phyloP scores from a whole-genome alignment of 2,113 vertebrate genomes.

The Crocuta crocuta region DNA sequence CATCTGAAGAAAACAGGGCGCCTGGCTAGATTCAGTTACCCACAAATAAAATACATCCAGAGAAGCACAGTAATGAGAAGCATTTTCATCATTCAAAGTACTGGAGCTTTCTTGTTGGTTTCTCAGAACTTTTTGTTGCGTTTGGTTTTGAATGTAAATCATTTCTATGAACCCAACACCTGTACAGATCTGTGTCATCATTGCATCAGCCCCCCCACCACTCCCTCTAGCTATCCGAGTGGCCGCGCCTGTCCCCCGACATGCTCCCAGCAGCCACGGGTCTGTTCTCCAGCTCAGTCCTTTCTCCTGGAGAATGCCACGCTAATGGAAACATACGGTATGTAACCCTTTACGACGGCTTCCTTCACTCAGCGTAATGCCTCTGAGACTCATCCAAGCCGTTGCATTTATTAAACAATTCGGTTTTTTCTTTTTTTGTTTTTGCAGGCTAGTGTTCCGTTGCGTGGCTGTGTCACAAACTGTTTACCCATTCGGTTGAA shows the following conservation, averaged over 20 bases:
- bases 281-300: not conserved
- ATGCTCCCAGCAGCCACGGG: not conserved
- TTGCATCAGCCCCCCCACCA: not conserved
- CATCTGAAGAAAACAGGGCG: not conserved
- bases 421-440: not conserved
- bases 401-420: not conserved
- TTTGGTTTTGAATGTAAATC: not conserved
- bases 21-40: not conserved
- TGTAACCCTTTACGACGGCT: not conserved
- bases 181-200: not conserved
- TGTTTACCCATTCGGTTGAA: not conserved
- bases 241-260: fast-evolving
- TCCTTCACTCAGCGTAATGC: not conserved
- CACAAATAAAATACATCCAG: not conserved
- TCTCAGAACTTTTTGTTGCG: not conserved
- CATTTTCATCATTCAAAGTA: not conserved
- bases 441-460: not conserved
- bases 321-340: not conserved
- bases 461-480: not conserved
- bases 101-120: not conserved
- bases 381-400: not conserved
- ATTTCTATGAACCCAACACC: too few relatives aligned
- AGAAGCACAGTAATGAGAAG: not conserved
- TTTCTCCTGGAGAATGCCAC: not conserved
- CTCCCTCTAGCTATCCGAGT: not conserved